phyloP scores from a whole-genome alignment of 2,888 invertebrate species.

The Orchesella flavescens region DNA sequence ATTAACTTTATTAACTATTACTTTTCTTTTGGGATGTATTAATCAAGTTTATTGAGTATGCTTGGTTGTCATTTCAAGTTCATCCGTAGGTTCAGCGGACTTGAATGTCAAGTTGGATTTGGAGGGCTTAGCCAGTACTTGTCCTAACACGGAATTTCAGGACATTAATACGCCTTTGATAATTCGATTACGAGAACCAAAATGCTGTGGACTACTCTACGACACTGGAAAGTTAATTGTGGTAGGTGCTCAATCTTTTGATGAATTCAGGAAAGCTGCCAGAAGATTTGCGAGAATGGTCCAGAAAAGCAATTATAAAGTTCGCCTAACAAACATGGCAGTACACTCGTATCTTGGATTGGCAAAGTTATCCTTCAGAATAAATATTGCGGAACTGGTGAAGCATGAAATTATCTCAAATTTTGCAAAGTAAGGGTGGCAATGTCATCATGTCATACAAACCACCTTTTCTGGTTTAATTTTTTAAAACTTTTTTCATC shows the following conservation, averaged over 20 bases:
- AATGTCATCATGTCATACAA: background rate
- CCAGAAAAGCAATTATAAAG: slow-evolving; percentile 8
- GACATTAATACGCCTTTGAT: background rate
- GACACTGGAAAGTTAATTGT: slow-evolving; percentile 13
- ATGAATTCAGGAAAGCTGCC: slow-evolving; percentile 19
- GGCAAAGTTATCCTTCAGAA: background rate
- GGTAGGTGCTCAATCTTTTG: slow-evolving; percentile 22
- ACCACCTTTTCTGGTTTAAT: no score
- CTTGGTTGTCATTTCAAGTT: background rate
- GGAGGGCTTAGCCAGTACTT: background rate
- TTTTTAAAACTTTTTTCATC: no score
- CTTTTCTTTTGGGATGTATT: no score
- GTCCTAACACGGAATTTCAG: slow-evolving; percentile 9
- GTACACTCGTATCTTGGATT: slow-evolving; percentile 19
- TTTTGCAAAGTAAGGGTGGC: slow-evolving; percentile 12
- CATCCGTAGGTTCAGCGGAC: background rate
- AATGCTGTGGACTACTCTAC: slow-evolving; percentile 16
- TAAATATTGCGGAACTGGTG: slow-evolving; percentile 8
- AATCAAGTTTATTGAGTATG: no score
- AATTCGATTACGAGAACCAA: background rate
- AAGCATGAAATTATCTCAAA: background rate
- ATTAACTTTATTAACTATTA: background rate
- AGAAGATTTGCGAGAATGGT: slow-evolving; percentile 19
- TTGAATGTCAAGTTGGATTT: slow-evolving; percentile 2
- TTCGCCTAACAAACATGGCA: background rate